A percentile compares a stretch with the other conserved stretches of the same genome.
phyloP scores from a whole-genome alignment of 1,140 invertebrate species.

The Physella acuta region DNA sequence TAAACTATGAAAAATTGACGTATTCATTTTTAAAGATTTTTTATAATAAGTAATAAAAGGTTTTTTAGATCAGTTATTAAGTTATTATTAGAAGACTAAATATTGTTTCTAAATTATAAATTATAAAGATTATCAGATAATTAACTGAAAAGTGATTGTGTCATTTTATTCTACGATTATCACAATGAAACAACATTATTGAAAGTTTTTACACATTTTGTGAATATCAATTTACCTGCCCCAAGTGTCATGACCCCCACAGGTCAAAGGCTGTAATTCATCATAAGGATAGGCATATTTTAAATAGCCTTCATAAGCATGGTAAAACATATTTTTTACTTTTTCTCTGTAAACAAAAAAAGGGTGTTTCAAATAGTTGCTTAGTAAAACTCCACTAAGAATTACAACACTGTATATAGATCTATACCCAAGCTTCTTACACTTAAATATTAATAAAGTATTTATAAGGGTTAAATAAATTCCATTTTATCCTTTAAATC shows the following conservation, averaged over 20 bases:
- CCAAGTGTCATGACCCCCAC: conserved; percentile 88
- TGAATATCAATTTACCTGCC: conserved; percentile 75
- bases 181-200: too few species aligned
- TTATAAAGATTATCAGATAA: too few species aligned
- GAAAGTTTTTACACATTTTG: too few species aligned
- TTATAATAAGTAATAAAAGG: too few species aligned
- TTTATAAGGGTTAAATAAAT: neutral
- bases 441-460: neutral
- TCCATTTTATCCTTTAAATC: too few species aligned
- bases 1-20: too few species aligned
- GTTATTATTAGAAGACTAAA: too few species aligned
- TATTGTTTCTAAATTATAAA: too few species aligned
- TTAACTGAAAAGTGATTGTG: too few species aligned
- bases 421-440: neutral
- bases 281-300: conserved; percentile 94
- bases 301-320: conserved; percentile 96
- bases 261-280: conserved; percentile 92
- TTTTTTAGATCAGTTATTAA: too few species aligned
- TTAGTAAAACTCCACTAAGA: neutral
- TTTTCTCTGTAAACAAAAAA: conserved; percentile 55
- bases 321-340: conserved; percentile 67
- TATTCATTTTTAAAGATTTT: too few species aligned
- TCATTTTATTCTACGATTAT: too few species aligned
- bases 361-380: neutral
- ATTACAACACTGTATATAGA: neutral